Conservation (phyloP, 2,888 invertebrate genomes). For the Agrilus biguttatus region DNA sequence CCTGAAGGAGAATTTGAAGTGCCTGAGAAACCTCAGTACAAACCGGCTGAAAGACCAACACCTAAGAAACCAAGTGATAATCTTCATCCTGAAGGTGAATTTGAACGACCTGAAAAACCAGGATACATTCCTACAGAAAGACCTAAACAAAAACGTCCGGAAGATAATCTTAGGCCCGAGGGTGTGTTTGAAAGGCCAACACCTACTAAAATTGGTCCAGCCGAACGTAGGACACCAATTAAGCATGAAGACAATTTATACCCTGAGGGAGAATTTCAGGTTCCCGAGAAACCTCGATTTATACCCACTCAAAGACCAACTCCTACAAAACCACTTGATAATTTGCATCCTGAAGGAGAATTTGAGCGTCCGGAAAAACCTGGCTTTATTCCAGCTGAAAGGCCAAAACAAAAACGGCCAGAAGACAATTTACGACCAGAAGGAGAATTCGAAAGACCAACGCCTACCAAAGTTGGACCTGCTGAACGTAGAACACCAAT, state of each 20-base stretch:
- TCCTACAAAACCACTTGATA: constrained; percentile 31
- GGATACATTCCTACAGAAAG: constrained; percentile 35
- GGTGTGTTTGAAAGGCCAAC: constrained; percentile 37
- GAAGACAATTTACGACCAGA: constrained; percentile 38
- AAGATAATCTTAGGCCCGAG: constrained; percentile 46
- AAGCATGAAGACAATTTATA: constrained; percentile 37
- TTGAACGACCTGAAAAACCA: constrained; percentile 29
- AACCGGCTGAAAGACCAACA: constrained; percentile 29
- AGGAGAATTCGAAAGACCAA: constrained; percentile 33
- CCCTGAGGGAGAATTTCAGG: constrained; percentile 37
- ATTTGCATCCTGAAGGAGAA: constrained; percentile 30
- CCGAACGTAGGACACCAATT: constrained; percentile 30
- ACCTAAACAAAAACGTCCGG: constrained; percentile 26
- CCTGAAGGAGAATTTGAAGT: constrained; percentile 31
- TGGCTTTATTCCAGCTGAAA: constrained; percentile 22
- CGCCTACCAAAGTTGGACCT: constrained; percentile 26
- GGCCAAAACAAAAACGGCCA: constrained; percentile 28
- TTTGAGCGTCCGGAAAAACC: constrained; percentile 34
- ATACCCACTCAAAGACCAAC: constrained; percentile 25
- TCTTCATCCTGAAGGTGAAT: constrained; percentile 40
- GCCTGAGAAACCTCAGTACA: constrained; percentile 25
- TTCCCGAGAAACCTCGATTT: constrained; percentile 20
- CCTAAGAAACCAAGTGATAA: constrained; percentile 40
- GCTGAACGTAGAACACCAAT: constrained; percentile 22
- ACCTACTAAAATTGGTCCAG: constrained; percentile 30